Base-by-base conservation (phyloP, 2,888 invertebrate species). In the Entomobrya proxima region DNA sequence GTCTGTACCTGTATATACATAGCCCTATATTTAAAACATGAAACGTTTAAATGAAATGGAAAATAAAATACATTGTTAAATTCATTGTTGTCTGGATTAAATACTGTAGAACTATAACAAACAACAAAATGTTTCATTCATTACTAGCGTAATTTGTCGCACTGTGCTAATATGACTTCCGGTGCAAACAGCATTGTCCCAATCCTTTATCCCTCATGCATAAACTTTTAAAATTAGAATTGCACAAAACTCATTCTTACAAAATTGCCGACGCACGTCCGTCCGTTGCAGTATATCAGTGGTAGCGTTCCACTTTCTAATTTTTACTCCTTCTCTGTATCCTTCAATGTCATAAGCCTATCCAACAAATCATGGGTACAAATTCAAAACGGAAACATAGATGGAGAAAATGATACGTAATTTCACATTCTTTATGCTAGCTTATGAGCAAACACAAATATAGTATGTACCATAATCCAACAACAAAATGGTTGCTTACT, bases 231-330 rank as follows among this genome's bases (percentile, higher is more conserved):
- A 47, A 21, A 55, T 55, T 55, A 24, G 55, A 55, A 21, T 55
- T 27, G 55, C 55, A 55, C 55, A 55, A 24, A 55, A 18, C 3
- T 5, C 24, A 52, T 52, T 52, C 52, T 9, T 55, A 5, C 27
- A 27, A 55, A 55, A 27, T 55, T 55, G 55, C 55, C 55, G 55
- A 55, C 55, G 55, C 55, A 55, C 55, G 55, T 55, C 55, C 55
- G 55, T 55, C 55, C 55, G 55, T 24, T 55, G 2, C 55, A 27
- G 24, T 24, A 27, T 24, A 44, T 2, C 11, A 13, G 13, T 2
- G 2, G 44, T 44, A 44, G 27, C 55, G 55, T 55, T 55, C 24
- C 55, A 55, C 55, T 55, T 55, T 55, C 55, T 55, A 55, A 55
- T 55, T 55, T 55, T 11, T 11, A 13, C 55, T 21, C 55, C 55